A percentile compares a stretch with the other conserved stretches of the same genome.
Conservation (phyloP, 2,797 vertebrate genomes). For the Dendrocincla tyrannina region DNA sequence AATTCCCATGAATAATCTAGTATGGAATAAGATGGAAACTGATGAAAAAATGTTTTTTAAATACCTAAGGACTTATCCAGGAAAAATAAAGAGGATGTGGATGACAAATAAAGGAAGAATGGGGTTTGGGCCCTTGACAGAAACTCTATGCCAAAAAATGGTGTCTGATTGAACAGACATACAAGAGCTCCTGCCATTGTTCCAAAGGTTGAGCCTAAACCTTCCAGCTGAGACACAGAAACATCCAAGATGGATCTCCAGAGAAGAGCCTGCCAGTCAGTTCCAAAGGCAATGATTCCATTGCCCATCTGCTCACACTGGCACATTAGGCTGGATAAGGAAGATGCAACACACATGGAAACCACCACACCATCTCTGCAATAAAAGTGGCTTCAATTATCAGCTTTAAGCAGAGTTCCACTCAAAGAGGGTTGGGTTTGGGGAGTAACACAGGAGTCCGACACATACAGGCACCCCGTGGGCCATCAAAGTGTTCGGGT, state of each 20-base stretch:
- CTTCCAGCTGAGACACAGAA: neutral
- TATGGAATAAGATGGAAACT: conserved; percentile 36
- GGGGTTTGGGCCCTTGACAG: neutral
- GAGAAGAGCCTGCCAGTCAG: conserved; percentile 13
- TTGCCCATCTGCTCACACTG: neutral
- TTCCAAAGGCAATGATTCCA: neutral
- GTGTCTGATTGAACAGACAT: neutral
- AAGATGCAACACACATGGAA: conserved; percentile 12
- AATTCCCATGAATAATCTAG: conserved; percentile 48
- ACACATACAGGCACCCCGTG: conserved; percentile 92
- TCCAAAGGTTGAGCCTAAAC: neutral
- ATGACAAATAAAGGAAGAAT: conserved; percentile 34
- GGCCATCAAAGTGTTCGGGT: conserved; percentile 97
- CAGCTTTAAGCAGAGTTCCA: neutral
- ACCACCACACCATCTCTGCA: neutral
- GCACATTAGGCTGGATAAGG: neutral
- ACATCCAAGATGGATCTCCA: conserved; percentile 1
- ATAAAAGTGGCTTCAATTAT: neutral
- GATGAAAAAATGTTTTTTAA: conserved; percentile 46
- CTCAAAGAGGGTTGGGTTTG: neutral
- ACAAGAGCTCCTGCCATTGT: conserved; percentile 17
- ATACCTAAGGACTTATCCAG: conserved; percentile 16
- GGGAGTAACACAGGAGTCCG: conserved; percentile 38
- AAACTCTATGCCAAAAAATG: neutral
- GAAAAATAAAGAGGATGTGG: conserved; percentile 37